Evolutionary conservation across 2,888 invertebrate species (phyloP).

Genomic region (Agapetus fuscipes): DNA sequence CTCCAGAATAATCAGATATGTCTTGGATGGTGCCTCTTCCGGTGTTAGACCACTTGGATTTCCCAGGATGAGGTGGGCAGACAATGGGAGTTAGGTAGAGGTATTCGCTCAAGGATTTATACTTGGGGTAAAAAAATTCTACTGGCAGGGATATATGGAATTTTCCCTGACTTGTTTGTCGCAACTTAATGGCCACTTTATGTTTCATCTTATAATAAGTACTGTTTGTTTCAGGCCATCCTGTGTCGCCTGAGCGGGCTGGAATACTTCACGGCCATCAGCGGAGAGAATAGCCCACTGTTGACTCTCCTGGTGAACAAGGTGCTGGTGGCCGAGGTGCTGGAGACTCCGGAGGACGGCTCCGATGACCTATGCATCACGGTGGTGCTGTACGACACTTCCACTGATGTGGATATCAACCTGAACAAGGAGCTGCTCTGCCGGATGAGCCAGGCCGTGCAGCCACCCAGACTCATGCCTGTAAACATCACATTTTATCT

Average conservation of each 20-base stretch:
- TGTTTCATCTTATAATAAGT: too few species aligned
- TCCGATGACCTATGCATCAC: conserved; percentile 41
- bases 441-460: conserved; percentile 9
- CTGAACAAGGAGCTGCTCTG: conserved; percentile 51
- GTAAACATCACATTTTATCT: too few species aligned
- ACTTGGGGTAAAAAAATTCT: too few species aligned
- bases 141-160: too few species aligned
- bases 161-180: too few species aligned
- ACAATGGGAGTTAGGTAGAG: too few species aligned
- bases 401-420: conserved; percentile 52
- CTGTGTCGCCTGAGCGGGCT: conserved; percentile 59
- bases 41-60: too few species aligned
- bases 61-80: too few species aligned
- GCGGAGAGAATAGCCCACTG: conserved; percentile 24
- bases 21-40: too few species aligned
- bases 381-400: conserved; percentile 55
- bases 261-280: conserved; percentile 41
- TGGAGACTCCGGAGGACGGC: conserved; percentile 28
- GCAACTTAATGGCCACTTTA: too few species aligned
- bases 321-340: conserved; percentile 47
- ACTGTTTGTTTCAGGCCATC: conserved; percentile 53
- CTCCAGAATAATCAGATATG: too few species aligned
- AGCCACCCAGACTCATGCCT: conserved; percentile 11
- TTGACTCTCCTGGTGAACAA: conserved; percentile 39
- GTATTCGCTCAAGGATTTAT: too few species aligned